Percentiles rank a stretch among this genome's conserved stretches.
Conservation (phyloP, 2,797 vertebrate genomes). For the Rhabdophis nuchalis region DNA sequence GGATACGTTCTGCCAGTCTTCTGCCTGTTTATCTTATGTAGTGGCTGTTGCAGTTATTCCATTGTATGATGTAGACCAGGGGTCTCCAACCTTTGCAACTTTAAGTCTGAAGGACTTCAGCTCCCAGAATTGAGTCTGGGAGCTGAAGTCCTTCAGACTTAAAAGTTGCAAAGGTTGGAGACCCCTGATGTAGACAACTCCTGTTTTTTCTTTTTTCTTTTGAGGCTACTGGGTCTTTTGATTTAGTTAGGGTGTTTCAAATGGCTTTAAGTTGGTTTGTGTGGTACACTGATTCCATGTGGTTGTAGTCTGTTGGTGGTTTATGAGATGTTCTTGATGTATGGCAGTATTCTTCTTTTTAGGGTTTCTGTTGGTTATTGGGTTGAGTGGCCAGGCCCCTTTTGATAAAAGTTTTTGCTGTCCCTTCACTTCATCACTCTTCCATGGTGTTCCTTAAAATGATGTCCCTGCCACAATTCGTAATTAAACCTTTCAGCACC, state of each 20-base stretch:
- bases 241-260: not conserved
- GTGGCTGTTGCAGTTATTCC: not conserved
- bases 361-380: not conserved
- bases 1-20: not conserved
- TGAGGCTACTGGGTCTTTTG: not conserved
- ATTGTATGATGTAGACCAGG: not conserved
- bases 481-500: slow-evolving; percentile 23
- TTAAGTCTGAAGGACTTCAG: too few species aligned
- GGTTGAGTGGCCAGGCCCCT: not conserved
- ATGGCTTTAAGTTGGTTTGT: not conserved
- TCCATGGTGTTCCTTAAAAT: not conserved
- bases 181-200: not conserved
- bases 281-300: not conserved
- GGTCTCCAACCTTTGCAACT: too few species aligned
- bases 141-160: too few species aligned
- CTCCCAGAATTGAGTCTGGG: too few species aligned
- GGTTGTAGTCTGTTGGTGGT: not conserved
- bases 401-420: not conserved
- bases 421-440: not conserved
- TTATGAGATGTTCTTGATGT: not conserved
- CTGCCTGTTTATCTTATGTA: not conserved
- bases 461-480: not conserved
- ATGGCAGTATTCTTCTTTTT: not conserved
- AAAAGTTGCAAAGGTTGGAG: too few species aligned
- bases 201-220: not conserved